Base-by-base conservation (phyloP, 2,797 vertebrate species). In the Sebastes miniatus region DNA sequence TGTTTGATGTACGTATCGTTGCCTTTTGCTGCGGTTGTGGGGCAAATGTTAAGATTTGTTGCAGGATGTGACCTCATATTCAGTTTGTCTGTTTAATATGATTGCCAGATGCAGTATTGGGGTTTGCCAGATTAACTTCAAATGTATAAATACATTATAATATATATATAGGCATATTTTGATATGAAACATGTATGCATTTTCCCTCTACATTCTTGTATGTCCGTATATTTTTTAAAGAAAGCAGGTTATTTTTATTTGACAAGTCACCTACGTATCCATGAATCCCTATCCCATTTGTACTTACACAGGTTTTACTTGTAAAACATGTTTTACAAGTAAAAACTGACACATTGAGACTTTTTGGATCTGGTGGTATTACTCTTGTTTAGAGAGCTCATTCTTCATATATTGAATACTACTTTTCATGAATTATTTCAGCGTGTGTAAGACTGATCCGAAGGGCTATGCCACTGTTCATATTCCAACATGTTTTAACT, bases 401-500 rank as follows among this genome's bases (percentile, higher is more conserved):
- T 52, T 52, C 50, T 52, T 52, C 20, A 9, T 62, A 24, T 3
- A 52, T 58, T 20, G 11, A 39, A 68, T 1, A 16, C 5, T 10
- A 4, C 4, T 63, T 58, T 65, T 65, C 2, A 39, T 61, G 20
- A 50, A 13, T 66, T 29, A 12, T 56, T 43, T 64, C n/a, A 25
- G 32, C 63, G 74, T 56, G 68, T 85, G 81, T 81, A 10, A 27
- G 77, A 88, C 75, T 52, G 73, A 89, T 87, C 81, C 9, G 85
- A 93, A 94, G 93, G 91, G 90, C 91, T 92, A 88, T 10, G 83
- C 76, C 80, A 81, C 70, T 81, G 58, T 64, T 80, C 56, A 76
- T 70, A 47, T 85, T 76, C 54, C 76, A 70, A 43, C 76, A 16
- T 74, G 43, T 72, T 69, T 61, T 14, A 59, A 76, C 47, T 50